Base-by-base conservation (phyloP, 2,113 vertebrate genomes). In the Typhlomys cinereus region DNA sequence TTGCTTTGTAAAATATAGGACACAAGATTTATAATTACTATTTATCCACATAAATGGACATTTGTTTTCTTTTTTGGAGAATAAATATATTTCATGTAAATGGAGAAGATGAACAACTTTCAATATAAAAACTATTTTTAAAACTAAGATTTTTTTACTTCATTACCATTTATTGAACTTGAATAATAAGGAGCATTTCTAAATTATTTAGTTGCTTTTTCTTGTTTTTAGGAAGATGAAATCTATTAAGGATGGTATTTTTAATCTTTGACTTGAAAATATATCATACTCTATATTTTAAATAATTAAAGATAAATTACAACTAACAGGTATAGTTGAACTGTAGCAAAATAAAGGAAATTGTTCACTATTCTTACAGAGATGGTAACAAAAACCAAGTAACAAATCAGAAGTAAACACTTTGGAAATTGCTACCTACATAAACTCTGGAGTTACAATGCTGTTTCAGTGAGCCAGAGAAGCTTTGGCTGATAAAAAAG, bases 71-170 rank as follows among this genome's bases (percentile, higher is more conserved):
- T 88, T 83, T 44, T 29, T 57, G 41, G 41, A 50, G 46, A 52
- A 79, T 2, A 89, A 59, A 81, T 73, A 71, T 54, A 89, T 74
- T 91, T 94, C 34, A 86, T 25, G 39, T 79, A 64, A 84, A 50
- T 66, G 6, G 10, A 91, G 34, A 64, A 64, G 8, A 34, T 64
- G 29, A 31, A 31, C 29, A 64, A 64, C 11, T 9, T 31, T 13
- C 29, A 34, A 64, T 62, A 62, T 62, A 31, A 10, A 6, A 64
- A 64, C 27, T 31, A 11, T 64, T 34, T 64, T 31, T 31, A 64
- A 64, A 64, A 64, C 62, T 64, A 64, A 64, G 29, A 64, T 64
- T 64, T 59, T 59, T 29, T 34, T 64, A 31, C 8, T 61, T n/a
- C 90, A 50, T 36, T 85, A 66, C 84, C 14, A 71, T 21, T 85